These are phyloP conservation scores for chimpanzee (Pan troglodytes) DNA, from an alignment of 2,113 vertebrate genomes.

Conservation along the genomic window DNA sequence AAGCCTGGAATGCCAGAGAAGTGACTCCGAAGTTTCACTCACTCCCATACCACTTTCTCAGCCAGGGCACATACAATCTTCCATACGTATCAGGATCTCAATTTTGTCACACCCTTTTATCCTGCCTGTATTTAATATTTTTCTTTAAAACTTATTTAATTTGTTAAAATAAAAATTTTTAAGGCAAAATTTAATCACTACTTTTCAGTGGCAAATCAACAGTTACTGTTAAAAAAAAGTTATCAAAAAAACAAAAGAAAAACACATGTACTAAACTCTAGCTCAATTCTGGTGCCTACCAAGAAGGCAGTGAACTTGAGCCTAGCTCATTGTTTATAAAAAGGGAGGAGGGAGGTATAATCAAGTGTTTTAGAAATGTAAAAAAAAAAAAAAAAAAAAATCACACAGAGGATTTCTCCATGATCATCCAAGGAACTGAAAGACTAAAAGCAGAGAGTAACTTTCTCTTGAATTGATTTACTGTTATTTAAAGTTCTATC, in stretches of 20 bases:
- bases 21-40: not conserved
- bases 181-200: not conserved
- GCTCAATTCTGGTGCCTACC: not conserved
- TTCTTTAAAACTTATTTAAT: not conserved
- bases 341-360: not conserved
- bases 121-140: not conserved
- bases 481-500: not conserved
- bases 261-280: not conserved
- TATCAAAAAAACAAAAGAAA: not conserved
- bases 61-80: not conserved
- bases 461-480: not conserved
- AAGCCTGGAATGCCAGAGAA: not conserved
- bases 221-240: not conserved
- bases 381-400: not conserved
- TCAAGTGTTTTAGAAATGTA: not conserved
- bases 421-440: not conserved
- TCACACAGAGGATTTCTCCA: not conserved
- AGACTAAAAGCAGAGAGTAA: not conserved
- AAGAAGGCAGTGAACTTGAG: not conserved
- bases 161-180: slow-evolving; percentile 21
- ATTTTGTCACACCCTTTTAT: not conserved
- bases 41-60: not conserved
- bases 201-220: slow-evolving; percentile 13
- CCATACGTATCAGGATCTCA: not conserved
- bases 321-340: not conserved